These are phyloP conservation scores for Apogon talboti DNA, from an alignment of 2,797 vertebrate genomes.

Conservation along the genomic window DNA sequence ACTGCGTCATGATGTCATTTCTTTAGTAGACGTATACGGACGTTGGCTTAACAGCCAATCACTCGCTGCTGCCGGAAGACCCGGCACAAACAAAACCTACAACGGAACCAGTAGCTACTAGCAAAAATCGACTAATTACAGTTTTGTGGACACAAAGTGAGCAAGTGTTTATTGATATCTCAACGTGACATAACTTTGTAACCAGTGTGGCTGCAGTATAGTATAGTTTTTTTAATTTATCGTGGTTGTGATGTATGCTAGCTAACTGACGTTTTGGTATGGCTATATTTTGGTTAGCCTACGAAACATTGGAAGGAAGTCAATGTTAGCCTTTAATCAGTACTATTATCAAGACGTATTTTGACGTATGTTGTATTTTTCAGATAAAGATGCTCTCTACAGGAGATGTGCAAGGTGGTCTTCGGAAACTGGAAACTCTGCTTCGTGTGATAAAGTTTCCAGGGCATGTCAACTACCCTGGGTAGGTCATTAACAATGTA, in stretches of 20 bases:
- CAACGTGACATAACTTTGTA: neutral
- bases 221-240: neutral
- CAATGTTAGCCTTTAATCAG: too few species aligned
- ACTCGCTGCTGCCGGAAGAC: neutral
- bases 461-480: constrained; percentile 86
- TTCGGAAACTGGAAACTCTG: constrained; percentile 89
- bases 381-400: constrained; percentile 80
- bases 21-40: neutral
- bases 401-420: constrained; percentile 90
- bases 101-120: neutral
- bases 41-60: constrained; percentile 54
- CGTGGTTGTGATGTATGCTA: neutral
- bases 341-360: neutral
- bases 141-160: neutral
- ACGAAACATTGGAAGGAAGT: too few species aligned
- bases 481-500: constrained; percentile 77
- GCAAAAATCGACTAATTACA: neutral
- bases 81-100: constrained; percentile 54
- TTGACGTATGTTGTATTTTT: neutral
- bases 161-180: neutral
- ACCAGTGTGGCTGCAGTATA: too few species aligned
- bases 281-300: too few species aligned
- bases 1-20: constrained; percentile 7
- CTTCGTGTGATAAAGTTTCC: constrained; percentile 90
- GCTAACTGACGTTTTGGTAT: too few species aligned